phyloP scores from a whole-genome alignment of 2,113 vertebrate species.

The Tetrao urogallus region DNA sequence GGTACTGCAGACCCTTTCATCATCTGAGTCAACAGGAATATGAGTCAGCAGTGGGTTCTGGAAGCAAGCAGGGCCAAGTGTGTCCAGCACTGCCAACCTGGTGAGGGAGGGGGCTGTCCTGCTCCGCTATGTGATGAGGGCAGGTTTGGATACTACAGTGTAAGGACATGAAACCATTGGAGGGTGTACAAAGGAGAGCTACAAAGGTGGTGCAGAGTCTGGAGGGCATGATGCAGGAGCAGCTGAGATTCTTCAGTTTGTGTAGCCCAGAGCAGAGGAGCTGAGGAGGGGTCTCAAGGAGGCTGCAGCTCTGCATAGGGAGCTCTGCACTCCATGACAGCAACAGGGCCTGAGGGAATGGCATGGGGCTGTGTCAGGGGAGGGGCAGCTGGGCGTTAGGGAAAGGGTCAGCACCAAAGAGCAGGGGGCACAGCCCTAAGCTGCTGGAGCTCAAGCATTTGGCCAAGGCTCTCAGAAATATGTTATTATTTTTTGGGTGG shows the following conservation, averaged over 20 bases:
- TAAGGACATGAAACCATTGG: not conserved
- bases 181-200: not conserved
- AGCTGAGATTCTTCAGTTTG: not conserved
- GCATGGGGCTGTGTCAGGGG: no score
- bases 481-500: not conserved
- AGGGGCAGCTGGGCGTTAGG: not conserved
- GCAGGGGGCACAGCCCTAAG: not conserved
- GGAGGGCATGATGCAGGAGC: not conserved
- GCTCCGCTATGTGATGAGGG: not conserved
- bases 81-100: not conserved
- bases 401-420: not conserved
- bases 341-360: not conserved
- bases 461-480: not conserved
- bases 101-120: not conserved
- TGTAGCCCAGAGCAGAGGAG: not conserved
- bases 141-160: not conserved
- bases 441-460: not conserved
- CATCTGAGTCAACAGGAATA: not conserved
- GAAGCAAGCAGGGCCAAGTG: not conserved
- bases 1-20: not conserved
- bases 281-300: no score
- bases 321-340: not conserved
- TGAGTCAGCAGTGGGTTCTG: not conserved
- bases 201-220: not conserved
- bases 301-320: not conserved